Evolutionary conservation across 2,113 vertebrate species (phyloP).

Genomic region (Crypturellus undulatus): DNA sequence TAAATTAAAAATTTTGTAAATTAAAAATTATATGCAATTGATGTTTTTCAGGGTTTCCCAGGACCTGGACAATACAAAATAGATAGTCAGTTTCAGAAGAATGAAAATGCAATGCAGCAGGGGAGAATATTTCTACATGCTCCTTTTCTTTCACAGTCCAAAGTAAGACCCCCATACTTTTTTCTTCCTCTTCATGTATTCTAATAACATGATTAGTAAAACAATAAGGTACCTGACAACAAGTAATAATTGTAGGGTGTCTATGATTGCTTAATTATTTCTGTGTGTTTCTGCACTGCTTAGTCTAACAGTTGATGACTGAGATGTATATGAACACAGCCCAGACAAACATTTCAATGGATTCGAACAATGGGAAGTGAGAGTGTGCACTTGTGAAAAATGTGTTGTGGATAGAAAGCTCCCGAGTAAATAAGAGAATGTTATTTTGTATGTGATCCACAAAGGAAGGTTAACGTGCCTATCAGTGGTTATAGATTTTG

Average conservation of each 20-base stretch:
- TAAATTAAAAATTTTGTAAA: not conserved
- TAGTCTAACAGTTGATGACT: not conserved
- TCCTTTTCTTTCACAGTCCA: slow-evolving; percentile 68
- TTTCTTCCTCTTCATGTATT: not conserved
- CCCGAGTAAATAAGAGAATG: not conserved
- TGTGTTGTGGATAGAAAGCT: not conserved
- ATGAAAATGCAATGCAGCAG: not conserved
- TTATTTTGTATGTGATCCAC: not conserved
- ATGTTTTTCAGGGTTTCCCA: slow-evolving; percentile 57
- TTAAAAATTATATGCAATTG: not conserved
- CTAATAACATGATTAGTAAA: not conserved
- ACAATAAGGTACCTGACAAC: not conserved
- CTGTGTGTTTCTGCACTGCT: not conserved
- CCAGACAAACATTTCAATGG: not conserved
- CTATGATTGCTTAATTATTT: not conserved
- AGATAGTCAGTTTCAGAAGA: slow-evolving; percentile 64
- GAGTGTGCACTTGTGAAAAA: not conserved
- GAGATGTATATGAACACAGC: not conserved
- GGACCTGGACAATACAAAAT: slow-evolving; percentile 72
- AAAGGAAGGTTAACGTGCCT: not conserved
- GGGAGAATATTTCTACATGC: not conserved
- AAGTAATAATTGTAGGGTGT: not conserved
- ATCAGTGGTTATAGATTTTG: not conserved
- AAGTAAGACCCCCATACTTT: slow-evolving; percentile 1
- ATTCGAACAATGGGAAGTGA: no score